A percentile compares a stretch with the other conserved stretches of the same genome.
phyloP scores from a whole-genome alignment of 2,113 vertebrate genomes.

The Pipra filicauda region DNA sequence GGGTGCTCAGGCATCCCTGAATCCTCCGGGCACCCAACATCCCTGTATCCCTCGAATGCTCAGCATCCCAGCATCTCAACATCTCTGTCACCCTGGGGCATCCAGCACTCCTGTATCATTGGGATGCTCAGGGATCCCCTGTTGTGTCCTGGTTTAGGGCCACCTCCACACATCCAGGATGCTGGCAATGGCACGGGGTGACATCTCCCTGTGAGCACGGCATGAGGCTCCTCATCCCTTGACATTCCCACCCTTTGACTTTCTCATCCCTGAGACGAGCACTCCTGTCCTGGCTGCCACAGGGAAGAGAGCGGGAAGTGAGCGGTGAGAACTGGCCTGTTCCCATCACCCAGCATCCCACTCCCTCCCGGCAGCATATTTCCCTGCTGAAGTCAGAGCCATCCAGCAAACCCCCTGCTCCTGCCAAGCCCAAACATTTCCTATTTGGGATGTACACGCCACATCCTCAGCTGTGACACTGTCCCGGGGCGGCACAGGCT shows the following conservation, averaged over 20 bases:
- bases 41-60: no score
- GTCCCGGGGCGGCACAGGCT: not conserved
- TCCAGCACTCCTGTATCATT: not conserved
- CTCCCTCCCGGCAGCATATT: not conserved
- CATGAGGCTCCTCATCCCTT: fast-evolving
- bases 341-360: not conserved
- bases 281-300: fast-evolving
- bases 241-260: not conserved
- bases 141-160: not conserved
- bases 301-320: not conserved
- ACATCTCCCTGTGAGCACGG: fast-evolving
- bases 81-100: no score
- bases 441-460: not conserved
- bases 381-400: constrained; percentile 32
- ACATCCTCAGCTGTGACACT: not conserved
- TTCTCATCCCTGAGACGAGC: fast-evolving
- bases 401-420: not conserved
- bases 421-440: constrained; percentile 32
- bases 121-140: not conserved
- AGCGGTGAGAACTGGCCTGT: not conserved
- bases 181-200: not conserved
- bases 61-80: not conserved
- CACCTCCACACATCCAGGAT: fast-evolving
- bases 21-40: not conserved
- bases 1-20: not conserved